phyloP scores from a whole-genome alignment of 2,113 vertebrate genomes.

The Nothobranchius furzeri region DNA sequence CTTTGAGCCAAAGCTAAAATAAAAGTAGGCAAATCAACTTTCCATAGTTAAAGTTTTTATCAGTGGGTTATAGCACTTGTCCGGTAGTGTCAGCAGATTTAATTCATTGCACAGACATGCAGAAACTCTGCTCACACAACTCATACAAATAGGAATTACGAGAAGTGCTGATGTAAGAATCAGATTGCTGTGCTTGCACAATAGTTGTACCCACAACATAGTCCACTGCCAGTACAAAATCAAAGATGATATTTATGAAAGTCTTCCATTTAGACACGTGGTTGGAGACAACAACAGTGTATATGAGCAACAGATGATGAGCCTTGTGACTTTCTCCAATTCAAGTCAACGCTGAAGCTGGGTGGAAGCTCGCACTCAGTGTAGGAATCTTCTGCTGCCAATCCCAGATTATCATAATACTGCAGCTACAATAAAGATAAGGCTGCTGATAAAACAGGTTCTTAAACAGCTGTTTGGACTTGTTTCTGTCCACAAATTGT shows the following conservation, averaged over 20 bases:
- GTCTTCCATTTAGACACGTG: slow-evolving; percentile 22
- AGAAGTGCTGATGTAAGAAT: slow-evolving; percentile 32
- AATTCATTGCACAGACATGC: slow-evolving; percentile 17
- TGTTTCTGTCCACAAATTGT: neutral
- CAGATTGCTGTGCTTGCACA: slow-evolving; percentile 37
- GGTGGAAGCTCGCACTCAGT: slow-evolving; percentile 44
- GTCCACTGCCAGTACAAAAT: slow-evolving; percentile 17
- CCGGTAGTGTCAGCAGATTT: neutral
- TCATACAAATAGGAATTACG: slow-evolving; percentile 17
- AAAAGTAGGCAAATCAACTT: no score
- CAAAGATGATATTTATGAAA: slow-evolving; percentile 15
- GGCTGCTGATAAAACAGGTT: slow-evolving; percentile 41
- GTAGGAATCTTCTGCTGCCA: slow-evolving; percentile 40
- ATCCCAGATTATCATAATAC: slow-evolving; percentile 62
- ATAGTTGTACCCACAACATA: slow-evolving; percentile 33
- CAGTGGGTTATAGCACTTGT: neutral
- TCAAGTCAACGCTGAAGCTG: slow-evolving; percentile 40
- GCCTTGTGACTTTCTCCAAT: slow-evolving; percentile 58
- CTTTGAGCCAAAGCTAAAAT: neutral
- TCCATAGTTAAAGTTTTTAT: slow-evolving; percentile 10
- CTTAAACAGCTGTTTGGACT: neutral
- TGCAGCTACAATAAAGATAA: slow-evolving; percentile 44
- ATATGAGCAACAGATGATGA: slow-evolving; percentile 40
- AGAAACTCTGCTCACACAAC: neutral
- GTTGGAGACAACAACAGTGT: slow-evolving; percentile 1